Evolutionary conservation across 2,888 invertebrate species (phyloP).

Genomic region (Nephrotoma flavescens): DNA sequence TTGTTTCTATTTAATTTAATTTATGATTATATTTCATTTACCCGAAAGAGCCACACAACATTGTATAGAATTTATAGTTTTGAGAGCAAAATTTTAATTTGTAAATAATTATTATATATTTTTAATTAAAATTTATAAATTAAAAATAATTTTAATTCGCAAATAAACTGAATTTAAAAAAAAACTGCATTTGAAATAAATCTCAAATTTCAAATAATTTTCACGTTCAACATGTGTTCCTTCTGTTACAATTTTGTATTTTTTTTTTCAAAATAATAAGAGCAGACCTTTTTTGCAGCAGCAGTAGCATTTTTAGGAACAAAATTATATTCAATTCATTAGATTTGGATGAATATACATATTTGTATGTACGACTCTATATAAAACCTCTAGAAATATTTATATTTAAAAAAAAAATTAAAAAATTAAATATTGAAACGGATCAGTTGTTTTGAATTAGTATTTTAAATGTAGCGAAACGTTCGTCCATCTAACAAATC

Average conservation of each 20-base stretch:
- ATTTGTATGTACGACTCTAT: neutral
- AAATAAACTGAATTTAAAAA: neutral
- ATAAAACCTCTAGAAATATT: neutral
- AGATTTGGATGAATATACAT: neutral
- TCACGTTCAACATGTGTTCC: neutral
- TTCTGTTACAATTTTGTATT: neutral
- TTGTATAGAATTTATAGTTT: neutral
- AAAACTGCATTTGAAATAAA: neutral
- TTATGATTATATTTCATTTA: neutral
- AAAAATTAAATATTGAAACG: conserved; percentile 1
- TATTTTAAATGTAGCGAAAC: conserved; percentile 2
- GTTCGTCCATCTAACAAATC: neutral
- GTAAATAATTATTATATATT: neutral
- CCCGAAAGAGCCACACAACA: neutral
- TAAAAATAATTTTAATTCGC: neutral
- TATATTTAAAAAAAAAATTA: neutral
- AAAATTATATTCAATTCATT: neutral
- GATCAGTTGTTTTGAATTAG: conserved; percentile 4
- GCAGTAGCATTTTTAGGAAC: neutral
- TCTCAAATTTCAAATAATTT: neutral
- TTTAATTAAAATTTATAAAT: neutral
- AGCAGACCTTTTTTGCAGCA: neutral
- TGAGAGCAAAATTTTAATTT: neutral
- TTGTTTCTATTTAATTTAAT: neutral
- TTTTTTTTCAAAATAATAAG: neutral